These are phyloP conservation scores for Helicoverpa armigera DNA, from an alignment of 1,140 invertebrate species.

Conservation along the genomic window DNA sequence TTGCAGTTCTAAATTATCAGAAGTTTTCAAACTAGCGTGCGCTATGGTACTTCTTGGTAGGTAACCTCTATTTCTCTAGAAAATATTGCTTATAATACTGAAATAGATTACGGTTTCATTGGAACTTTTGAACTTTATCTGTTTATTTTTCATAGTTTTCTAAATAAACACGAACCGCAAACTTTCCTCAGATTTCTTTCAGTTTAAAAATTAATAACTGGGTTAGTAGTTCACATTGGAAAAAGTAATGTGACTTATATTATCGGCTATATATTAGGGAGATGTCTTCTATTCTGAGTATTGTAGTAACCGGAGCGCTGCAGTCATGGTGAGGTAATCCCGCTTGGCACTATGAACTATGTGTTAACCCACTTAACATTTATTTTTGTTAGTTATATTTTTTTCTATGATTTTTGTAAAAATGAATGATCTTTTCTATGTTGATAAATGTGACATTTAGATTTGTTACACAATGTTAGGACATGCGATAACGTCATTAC, in stretches of 20 bases:
- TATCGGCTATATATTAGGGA: conserved; percentile 2
- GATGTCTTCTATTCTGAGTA: conserved; percentile 21
- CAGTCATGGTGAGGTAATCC: conserved; percentile 20
- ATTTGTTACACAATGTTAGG: conserved; percentile 34
- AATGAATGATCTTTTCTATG: conserved; percentile 24
- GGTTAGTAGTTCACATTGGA: conserved; percentile 13
- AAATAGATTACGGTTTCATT: not conserved
- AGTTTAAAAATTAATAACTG: conserved; percentile 12
- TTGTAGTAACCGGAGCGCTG: conserved; percentile 21
- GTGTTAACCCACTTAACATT: conserved; percentile 41
- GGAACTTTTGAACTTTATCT: not conserved
- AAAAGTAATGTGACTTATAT: conserved; percentile 14
- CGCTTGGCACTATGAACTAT: conserved; percentile 33
- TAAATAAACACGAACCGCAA: not conserved
- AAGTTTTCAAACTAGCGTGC: not conserved
- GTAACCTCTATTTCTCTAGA: not conserved
- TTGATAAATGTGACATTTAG: conserved; percentile 32
- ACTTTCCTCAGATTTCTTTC: not conserved
- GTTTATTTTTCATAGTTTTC: conserved; percentile 19
- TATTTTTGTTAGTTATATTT: conserved; percentile 38
- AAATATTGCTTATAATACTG: conserved; percentile 18
- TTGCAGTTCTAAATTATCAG: not conserved
- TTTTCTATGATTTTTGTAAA: conserved; percentile 7
- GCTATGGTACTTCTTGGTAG: not conserved
- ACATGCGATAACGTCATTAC: conserved; percentile 47